A percentile compares a stretch with the other conserved stretches of the same genome.
phyloP scores from a whole-genome alignment of 2,888 invertebrate species.

The Lithosia quadra region DNA sequence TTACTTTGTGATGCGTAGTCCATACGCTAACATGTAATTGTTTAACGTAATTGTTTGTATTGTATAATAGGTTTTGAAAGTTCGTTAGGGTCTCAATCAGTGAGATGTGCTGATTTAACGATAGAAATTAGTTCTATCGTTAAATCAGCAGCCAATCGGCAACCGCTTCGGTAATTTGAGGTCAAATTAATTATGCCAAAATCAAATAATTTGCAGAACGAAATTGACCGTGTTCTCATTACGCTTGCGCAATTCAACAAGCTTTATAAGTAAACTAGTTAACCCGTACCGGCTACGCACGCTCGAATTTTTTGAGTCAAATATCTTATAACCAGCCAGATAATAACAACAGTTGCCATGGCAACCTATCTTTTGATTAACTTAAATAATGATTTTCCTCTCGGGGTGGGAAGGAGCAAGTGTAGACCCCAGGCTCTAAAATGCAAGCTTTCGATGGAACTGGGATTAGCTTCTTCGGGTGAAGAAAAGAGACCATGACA shows the following conservation, averaged over 20 bases:
- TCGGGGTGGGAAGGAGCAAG: too few relatives aligned
- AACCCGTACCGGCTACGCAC: conserved; percentile 1
- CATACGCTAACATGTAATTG: neutral
- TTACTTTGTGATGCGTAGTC: neutral
- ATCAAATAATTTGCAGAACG: conserved; percentile 14
- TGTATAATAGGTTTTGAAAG: neutral
- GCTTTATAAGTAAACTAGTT: conserved; percentile 5
- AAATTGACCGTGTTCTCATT: conserved; percentile 24
- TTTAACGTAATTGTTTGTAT: neutral
- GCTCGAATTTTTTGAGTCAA: neutral
- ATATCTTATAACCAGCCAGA: neutral
- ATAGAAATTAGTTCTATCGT: conserved; percentile 6
- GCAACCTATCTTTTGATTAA: neutral
- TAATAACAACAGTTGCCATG: neutral
- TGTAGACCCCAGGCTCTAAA: too few relatives aligned
- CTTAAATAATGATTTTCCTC: too few relatives aligned
- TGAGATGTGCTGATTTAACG: too few relatives aligned
- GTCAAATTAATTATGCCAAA: conserved; percentile 6
- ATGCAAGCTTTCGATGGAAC: too few relatives aligned
- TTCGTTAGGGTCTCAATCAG: conserved; percentile 6
- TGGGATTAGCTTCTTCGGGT: too few relatives aligned
- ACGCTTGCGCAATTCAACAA: neutral
- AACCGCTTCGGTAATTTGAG: conserved; percentile 1
- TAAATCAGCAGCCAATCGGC: conserved; percentile 13
- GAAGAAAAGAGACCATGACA: too few relatives aligned